These are phyloP conservation scores for Carlito syrichta DNA, from an alignment of 2,113 vertebrate genomes.

Conservation along the genomic window DNA sequence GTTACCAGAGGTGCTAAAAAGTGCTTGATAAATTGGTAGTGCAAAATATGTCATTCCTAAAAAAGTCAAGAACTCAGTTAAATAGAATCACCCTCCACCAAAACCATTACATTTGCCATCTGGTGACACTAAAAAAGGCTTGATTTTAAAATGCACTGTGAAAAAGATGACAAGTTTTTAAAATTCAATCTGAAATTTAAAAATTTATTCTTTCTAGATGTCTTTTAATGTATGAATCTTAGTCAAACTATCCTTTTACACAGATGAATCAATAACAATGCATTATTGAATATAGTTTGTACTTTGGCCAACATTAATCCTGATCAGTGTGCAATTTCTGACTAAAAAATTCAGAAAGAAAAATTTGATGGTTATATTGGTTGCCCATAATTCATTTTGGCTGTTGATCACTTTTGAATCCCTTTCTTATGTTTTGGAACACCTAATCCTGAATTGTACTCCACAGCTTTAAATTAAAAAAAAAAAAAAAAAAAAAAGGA, in stretches of 20 bases:
- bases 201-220: neutral
- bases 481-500: no score
- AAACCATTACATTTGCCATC: neutral
- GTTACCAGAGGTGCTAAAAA: neutral
- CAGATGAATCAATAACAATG: neutral
- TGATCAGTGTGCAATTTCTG: neutral
- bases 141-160: neutral
- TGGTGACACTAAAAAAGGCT: neutral
- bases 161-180: neutral
- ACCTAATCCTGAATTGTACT: no score
- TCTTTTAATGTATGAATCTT: neutral
- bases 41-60: neutral
- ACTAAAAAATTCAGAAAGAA: neutral
- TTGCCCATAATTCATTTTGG: neutral
- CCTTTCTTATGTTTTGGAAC: neutral
- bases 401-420: neutral
- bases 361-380: neutral
- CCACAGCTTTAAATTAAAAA: no score
- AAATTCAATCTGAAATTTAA: neutral
- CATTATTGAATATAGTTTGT: neutral
- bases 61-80: slow-evolving; percentile 37
- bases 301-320: neutral
- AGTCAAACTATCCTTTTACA: neutral
- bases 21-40: slow-evolving; percentile 2
- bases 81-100: neutral